Conservation (phyloP, 2,888 invertebrate species). For the Chironomus riparius region DNA sequence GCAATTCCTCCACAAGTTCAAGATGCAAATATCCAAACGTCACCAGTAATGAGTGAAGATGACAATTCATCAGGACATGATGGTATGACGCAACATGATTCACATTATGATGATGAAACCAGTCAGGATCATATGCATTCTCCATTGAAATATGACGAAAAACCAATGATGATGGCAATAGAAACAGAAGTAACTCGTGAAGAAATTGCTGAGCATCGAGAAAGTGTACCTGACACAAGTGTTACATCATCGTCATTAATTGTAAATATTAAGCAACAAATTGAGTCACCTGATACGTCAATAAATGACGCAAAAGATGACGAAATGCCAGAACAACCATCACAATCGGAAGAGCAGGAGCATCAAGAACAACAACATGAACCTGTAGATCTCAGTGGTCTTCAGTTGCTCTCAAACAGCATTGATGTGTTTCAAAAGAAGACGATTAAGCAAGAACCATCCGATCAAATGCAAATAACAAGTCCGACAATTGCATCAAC, state of each 20-base stretch:
- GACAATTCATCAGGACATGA: conserved; percentile 42
- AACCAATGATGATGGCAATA: neutral
- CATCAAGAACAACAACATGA: conserved; percentile 10
- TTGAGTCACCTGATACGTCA: conserved; percentile 22
- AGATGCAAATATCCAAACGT: conserved; percentile 76
- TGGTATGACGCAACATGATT: conserved; percentile 19
- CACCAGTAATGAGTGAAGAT: conserved; percentile 59
- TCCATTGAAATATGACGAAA: neutral
- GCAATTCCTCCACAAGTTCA: conserved; percentile 55
- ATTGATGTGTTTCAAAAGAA: conserved; percentile 58
- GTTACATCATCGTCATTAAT: conserved; percentile 20
- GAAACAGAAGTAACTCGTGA: conserved; percentile 22
- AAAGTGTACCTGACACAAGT: conserved; percentile 22
- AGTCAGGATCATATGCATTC: neutral
- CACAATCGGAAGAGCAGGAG: neutral
- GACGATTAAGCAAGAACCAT: conserved; percentile 38
- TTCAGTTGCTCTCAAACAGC: conserved; percentile 75
- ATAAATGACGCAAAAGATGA: neutral
- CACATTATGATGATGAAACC: conserved; percentile 13
- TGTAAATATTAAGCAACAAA: conserved; percentile 8
- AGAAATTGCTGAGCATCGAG: conserved; percentile 19
- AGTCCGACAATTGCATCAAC: conserved; percentile 29
- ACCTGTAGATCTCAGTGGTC: conserved; percentile 64
- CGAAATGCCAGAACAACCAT: neutral
- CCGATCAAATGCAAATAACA: conserved; percentile 33